Evolutionary conservation across 2,113 vertebrate species (phyloP).

Genomic region (Barnardius zonarius): DNA sequence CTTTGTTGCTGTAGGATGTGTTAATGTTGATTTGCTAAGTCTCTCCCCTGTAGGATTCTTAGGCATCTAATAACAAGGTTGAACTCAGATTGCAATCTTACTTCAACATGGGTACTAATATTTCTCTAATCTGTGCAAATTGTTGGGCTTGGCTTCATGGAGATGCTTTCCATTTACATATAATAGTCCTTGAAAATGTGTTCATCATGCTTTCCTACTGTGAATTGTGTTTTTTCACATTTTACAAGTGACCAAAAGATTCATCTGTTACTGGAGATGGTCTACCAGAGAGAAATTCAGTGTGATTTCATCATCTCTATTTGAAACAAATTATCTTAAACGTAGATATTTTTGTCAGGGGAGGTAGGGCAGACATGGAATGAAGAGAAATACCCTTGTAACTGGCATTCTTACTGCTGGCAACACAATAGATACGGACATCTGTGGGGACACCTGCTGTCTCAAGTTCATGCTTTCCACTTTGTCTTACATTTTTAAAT

Average conservation of each 20-base stretch:
- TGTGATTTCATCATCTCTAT: neutral
- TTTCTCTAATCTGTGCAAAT: neutral
- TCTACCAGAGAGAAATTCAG: neutral
- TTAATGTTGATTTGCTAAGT: neutral
- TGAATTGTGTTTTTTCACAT: neutral
- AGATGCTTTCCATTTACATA: neutral
- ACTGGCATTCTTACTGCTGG: neutral
- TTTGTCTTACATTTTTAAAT: neutral
- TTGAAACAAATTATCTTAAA: neutral
- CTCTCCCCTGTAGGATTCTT: neutral
- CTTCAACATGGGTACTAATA: rapidly evolving
- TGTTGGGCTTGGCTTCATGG: neutral
- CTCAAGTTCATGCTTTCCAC: neutral
- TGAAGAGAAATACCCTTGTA: neutral
- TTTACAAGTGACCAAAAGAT: neutral
- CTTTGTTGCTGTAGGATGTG: neutral
- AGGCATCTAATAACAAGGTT: neutral
- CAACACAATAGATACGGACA: neutral
- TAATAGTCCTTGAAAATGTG: neutral
- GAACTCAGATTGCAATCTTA: neutral
- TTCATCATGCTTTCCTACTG: neutral
- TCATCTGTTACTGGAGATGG: neutral
- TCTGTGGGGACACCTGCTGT: neutral
- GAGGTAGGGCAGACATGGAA: neutral
- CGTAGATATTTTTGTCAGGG: neutral